These are phyloP conservation scores for Ariopsis seemanni DNA, from an alignment of 2,113 vertebrate genomes.

Conservation along the genomic window DNA sequence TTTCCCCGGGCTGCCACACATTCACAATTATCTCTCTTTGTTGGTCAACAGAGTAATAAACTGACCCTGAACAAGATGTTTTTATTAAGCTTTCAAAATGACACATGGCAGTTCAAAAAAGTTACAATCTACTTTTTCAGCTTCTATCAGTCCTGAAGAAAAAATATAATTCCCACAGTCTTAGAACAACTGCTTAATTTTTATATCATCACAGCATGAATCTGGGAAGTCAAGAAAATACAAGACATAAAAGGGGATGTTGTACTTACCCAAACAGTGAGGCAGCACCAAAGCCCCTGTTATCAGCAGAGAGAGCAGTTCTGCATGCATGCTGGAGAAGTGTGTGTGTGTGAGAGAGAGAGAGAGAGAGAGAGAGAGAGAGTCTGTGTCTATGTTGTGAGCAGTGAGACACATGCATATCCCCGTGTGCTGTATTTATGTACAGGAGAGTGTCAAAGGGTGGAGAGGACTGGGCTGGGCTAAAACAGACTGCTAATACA, in stretches of 20 bases:
- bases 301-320: conserved; percentile 48
- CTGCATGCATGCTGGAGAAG: conserved; percentile 49
- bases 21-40: neutral
- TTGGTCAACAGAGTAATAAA: neutral
- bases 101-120: neutral
- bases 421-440: neutral
- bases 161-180: neutral
- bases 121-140: neutral
- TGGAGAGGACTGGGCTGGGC: conserved; percentile 26
- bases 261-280: conserved; percentile 55
- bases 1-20: neutral
- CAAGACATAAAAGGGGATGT: neutral
- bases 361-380: no score
- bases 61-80: neutral
- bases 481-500: neutral
- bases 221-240: neutral
- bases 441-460: conserved; percentile 1
- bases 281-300: conserved; percentile 48
- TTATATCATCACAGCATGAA: neutral
- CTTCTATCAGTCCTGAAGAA: neutral
- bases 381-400: neutral
- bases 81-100: neutral
- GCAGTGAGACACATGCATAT: neutral
- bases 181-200: neutral
- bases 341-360: neutral